Percentiles rank a stretch among this genome's conserved stretches.
Conservation (phyloP, 2,113 vertebrate species). For the Eleginops maclovinus region DNA sequence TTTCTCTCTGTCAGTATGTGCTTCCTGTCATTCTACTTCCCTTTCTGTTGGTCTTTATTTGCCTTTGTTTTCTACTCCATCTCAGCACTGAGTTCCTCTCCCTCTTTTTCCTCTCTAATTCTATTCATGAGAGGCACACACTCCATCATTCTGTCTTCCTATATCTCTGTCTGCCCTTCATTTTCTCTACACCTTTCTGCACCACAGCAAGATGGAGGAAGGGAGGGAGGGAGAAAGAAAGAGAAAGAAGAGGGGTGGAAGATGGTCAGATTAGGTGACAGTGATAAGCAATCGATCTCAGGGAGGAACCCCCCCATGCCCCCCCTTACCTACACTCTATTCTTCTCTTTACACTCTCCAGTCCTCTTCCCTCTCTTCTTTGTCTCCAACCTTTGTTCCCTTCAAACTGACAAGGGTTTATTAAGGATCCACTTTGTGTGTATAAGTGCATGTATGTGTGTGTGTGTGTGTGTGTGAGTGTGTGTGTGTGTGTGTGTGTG, state of each 20-base stretch:
- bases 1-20: constrained; percentile 43
- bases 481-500: constrained; percentile 43
- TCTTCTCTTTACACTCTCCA: constrained; percentile 29
- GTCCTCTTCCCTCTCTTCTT: constrained; percentile 48
- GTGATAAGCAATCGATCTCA: constrained; percentile 83
- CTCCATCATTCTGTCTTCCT: constrained; percentile 81
- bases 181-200: constrained; percentile 76
- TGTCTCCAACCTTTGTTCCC: constrained; percentile 72
- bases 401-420: constrained; percentile 76
- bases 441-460: constrained; percentile 70
- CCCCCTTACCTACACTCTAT: constrained; percentile 25
- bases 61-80: constrained; percentile 73
- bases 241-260: constrained; percentile 11
- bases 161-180: constrained; percentile 79
- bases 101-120: constrained; percentile 72
- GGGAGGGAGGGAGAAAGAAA: constrained; percentile 17
- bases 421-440: constrained; percentile 79
- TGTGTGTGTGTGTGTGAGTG: constrained; percentile 46
- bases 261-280: constrained; percentile 82
- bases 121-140: constrained; percentile 75
- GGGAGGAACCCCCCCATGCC: constrained; percentile 33
- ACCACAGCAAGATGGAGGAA: constrained; percentile 43
- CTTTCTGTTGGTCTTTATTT: constrained; percentile 72
- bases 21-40: constrained; percentile 65
- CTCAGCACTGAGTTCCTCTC: constrained; percentile 60